Evolutionary conservation across 2,797 vertebrate species (phyloP), one percentile per base, ranked within the genome.

Genomic region (Etheostoma perlongum): DNA sequence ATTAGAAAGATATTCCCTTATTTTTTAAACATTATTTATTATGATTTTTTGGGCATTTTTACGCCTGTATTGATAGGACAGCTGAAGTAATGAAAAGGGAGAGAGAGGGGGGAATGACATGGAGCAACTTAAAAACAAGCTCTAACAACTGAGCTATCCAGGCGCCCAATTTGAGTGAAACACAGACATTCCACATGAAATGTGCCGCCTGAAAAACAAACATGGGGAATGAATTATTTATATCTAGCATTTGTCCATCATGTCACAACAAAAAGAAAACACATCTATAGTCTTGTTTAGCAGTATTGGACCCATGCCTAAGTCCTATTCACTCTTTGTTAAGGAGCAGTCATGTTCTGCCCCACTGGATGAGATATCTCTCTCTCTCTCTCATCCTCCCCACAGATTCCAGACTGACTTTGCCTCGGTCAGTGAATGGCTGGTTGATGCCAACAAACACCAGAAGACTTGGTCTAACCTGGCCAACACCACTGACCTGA

Each of bases 341-440:
- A 75, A 67, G 42, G 23, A 73, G 25, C 49, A 8, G 55, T 68
- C 60, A 42, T 66, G 76, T 84, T 89, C 82, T 81, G 79, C 75
- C 5, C 57, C 59, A 5, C 48, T 83, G 68, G 68, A 40, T 85
- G 64, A 88, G 58, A 13, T 27, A 48, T 83, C 25, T 44, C 57
- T 71, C 27, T 33, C 52, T 70, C 67, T 82, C 21, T 23, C 21
- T 23, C 51, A 2, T 83, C 81, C 81, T 79, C 80, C 85, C 85
- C 78, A 23, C 91, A 99, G 98, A 92, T 97, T 97, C 86, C 95
- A 94, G 79, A 81, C 80, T 53, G 93, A 94, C 81, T 96, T 94
- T 0, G 88, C 89, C 48, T 93, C 93, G 3, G 81, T 98, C 72
- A 92, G 84, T 25, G 89, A 93, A 30, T 97, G 97, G 97, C 84